phyloP scores from a whole-genome alignment of 2,888 invertebrate genomes.

The Pammene aurita region DNA sequence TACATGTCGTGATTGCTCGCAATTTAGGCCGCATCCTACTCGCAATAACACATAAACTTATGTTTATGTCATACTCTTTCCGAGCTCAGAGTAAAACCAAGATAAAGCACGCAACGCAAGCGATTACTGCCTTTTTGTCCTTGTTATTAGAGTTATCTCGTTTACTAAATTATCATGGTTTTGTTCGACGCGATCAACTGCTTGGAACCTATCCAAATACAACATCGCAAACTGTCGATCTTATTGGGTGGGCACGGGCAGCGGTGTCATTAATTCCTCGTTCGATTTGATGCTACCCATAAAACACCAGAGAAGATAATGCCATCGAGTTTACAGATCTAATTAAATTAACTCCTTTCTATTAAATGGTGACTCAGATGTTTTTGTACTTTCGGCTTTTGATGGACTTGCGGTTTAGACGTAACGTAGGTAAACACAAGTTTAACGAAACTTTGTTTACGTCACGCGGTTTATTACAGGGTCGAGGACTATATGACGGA shows the following conservation, averaged over 20 bases:
- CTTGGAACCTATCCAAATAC: constrained; percentile 38
- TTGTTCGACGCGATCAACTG: constrained; percentile 7
- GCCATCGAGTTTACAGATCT: constrained; percentile 28
- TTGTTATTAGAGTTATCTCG: constrained; percentile 3
- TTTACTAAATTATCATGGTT: neutral
- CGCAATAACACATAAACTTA: constrained; percentile 32
- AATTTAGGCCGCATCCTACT: constrained; percentile 33
- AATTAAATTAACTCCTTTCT: constrained; percentile 37
- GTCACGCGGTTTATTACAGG: constrained; percentile 29
- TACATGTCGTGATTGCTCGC: constrained; percentile 23
- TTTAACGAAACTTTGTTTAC: constrained; percentile 28
- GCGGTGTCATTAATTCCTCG: constrained; percentile 40
- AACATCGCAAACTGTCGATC: constrained; percentile 39
- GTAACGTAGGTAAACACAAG: constrained; percentile 24
- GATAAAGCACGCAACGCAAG: neutral
- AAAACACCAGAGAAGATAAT: constrained; percentile 34
- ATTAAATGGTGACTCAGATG: constrained; percentile 28
- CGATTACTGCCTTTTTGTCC: constrained; percentile 1
- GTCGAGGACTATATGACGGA: no score
- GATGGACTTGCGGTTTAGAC: constrained; percentile 24
- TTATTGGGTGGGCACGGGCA: constrained; percentile 37
- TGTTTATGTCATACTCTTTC: constrained; percentile 37
- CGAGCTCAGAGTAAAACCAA: constrained; percentile 15
- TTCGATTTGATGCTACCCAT: constrained; percentile 40
- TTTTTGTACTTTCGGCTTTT: constrained; percentile 24